Evolutionary conservation across 2,113 vertebrate species (phyloP).

Genomic region (Camelus bactrianus): DNA sequence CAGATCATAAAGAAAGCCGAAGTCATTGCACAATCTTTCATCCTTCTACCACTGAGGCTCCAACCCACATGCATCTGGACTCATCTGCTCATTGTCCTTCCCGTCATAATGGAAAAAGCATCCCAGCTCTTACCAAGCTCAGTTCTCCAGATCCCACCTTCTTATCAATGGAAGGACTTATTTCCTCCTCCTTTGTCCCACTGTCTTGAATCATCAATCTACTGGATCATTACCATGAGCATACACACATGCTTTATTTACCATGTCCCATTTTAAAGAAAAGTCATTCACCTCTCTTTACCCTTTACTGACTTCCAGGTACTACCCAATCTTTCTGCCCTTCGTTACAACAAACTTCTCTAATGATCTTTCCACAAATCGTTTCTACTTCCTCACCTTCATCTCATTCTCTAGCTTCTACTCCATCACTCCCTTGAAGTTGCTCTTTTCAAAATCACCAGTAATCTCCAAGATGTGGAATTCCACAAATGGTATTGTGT

Average conservation of each 20-base stretch:
- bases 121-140: background rate
- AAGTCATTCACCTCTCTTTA: background rate
- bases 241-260: background rate
- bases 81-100: background rate
- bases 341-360: background rate
- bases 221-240: background rate
- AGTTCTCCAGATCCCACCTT: rapidly evolving
- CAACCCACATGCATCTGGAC: rapidly evolving
- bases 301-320: background rate
- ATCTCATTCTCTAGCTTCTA: background rate
- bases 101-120: background rate
- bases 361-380: background rate
- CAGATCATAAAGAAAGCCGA: background rate
- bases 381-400: background rate
- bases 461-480: background rate
- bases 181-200: background rate
- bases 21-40: background rate
- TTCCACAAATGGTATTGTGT: background rate
- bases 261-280: background rate
- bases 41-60: background rate
- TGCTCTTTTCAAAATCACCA: background rate
- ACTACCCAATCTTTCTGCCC: background rate
- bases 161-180: background rate
- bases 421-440: background rate
- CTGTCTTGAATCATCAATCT: background rate